Evolutionary conservation across 1,140 invertebrate genomes (phyloP), one percentile per base, ranked within the genome.

Genomic region (Drosophila arawakana): DNA sequence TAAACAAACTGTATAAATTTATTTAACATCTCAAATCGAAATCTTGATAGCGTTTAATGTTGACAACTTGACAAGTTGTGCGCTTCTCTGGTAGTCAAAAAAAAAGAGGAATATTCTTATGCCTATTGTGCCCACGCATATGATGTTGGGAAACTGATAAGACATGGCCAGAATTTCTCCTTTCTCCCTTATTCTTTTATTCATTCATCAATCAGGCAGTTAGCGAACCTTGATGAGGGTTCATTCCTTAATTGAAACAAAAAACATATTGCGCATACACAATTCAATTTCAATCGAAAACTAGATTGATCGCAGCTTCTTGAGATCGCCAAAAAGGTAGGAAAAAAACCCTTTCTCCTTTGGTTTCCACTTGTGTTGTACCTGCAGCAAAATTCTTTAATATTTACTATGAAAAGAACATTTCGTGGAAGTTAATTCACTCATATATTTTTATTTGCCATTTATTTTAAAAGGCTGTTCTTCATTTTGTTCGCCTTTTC

Each of bases 361-460:
- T 15, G 15, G 15, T 15, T 15, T 15, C 0, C 18, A 21, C 18
- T 21, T 21, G 18, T 65, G 70, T 60, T 52, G 49, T 52, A 49
- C 57, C 47, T 67, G 46, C n/a, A 61, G 9, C 18, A 35, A 43
- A 43, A 43, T 63, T 62, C 37, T 68, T 75, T 66, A 30, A 11
- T 25, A 60, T 49, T 47, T 46, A 9, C 13, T 39, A 30, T 73
- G 72, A 74, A 74, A 70, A 74, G 72, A 74, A 62, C 61, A 72
- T 61, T 88, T 86, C 83, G 73, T 78, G 69, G 83, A 86, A 86
- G 83, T 80, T 88, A 88, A 78, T 88, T 82, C 73, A 58, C n/a
- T 41, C 39, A 41, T 41, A 41, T n/a, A 34, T 37, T 82, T 84
- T 60, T 55, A 67, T 82, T 88, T 47, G 82, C 82, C 76, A 79